Percentiles rank a stretch among this genome's conserved stretches.
Conservation (phyloP, 1,140 invertebrate species). For the Pseudomyrmex cubaensis region DNA sequence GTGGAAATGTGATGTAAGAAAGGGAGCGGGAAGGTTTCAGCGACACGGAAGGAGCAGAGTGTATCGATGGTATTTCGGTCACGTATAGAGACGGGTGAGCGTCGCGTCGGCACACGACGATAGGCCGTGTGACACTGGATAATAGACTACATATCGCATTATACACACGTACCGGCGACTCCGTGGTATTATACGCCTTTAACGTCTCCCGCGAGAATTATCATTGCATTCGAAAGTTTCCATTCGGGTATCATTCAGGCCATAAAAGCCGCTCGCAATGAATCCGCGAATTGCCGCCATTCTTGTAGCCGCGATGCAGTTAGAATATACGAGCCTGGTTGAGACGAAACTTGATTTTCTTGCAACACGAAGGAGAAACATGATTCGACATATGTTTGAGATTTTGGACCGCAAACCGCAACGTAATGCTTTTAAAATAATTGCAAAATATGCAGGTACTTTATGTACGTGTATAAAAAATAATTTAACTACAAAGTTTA, state of each 20-base stretch:
- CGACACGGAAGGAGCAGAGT: conserved; percentile 14
- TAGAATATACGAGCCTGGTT: conserved; percentile 46
- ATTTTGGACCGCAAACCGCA: not conserved
- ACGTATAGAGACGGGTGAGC: conserved; percentile 55
- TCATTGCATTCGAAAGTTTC: conserved; percentile 59
- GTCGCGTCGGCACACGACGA: conserved; percentile 6
- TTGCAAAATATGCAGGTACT: not conserved
- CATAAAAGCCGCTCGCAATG: conserved; percentile 46
- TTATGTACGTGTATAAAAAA: not conserved
- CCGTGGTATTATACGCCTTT: conserved; percentile 47
- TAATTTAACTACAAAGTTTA: not conserved
- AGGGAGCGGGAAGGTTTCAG: conserved; percentile 38
- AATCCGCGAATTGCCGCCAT: conserved; percentile 54
- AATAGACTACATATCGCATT: conserved; percentile 63
- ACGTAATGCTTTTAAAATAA: not conserved
- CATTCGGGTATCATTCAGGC: conserved; percentile 31
- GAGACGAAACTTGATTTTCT: conserved; percentile 45
- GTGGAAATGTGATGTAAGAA: conserved; percentile 46
- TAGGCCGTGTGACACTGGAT: conserved; percentile 56
- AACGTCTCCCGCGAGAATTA: conserved; percentile 52
- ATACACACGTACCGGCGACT: conserved; percentile 53
- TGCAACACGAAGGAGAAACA: conserved; percentile 18
- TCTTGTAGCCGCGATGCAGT: conserved; percentile 50
- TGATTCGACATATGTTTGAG: conserved; percentile 15
- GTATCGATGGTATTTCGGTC: conserved; percentile 67